Base-by-base conservation (phyloP, 2,888 invertebrate genomes). In the Mythimna loreyi region DNA sequence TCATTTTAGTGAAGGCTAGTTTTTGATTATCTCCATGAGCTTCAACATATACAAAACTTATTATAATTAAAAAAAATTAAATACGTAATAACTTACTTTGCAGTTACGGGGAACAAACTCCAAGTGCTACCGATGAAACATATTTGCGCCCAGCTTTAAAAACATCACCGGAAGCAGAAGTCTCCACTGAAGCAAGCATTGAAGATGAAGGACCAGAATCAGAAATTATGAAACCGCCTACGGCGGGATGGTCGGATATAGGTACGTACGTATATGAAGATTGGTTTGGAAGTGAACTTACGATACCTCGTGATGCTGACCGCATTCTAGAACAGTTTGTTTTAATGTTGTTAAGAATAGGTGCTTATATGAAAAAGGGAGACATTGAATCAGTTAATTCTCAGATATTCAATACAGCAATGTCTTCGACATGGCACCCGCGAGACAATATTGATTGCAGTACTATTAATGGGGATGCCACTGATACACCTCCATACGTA, bases 321-420 rank as follows among this genome's bases (percentile, higher is more conserved):
- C 92, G 96, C 1, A 92, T 96, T 79, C 78, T 94, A 61, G 96
- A 96, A 85, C 96, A 96, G 81, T 93, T 96, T 72, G 90, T 89
- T 43, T 69, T 93, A 23, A 95, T 96, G 95, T 82, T 94, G 78
- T 81, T 96, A 68, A 87, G 92, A 72, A 92, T 96, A 66, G 87
- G 89, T 61, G 87, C 85, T n/a, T 93, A 89, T 82, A 76, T 93
- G 65, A 85, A 81, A 53, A 91, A 85, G 65, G 89, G 91, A 63
- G 87, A 85, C 28, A 72, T 58, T 19, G 86, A 86, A 72, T 79
- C 80, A 58, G 68, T 78, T 52, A 84, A 84, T 82, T 71, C 86
- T 68, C 74, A 86, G 21, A 65, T 79, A 56, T 72, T 87, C 16
- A 84, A 77, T 60, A 75, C 75, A 28, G 67, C 70, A 56, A 73